Conservation (phyloP, 2,113 vertebrate species). For the Centropus bengalensis region DNA sequence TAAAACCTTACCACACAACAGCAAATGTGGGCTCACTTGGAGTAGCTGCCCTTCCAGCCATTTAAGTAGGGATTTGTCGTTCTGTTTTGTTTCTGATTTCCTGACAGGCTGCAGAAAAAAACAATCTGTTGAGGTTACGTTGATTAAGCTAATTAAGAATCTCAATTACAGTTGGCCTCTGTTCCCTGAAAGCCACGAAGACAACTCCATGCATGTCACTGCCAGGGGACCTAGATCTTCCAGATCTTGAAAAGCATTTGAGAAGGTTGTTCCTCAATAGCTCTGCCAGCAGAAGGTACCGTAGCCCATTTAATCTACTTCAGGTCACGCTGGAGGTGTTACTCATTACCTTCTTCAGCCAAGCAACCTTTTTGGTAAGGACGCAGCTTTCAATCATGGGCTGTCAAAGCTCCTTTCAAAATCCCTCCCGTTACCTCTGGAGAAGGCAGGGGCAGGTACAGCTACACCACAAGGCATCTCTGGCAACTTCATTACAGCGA, state of each 20-base stretch:
- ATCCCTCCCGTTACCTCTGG: neutral
- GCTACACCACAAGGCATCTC: neutral
- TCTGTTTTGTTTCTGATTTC: neutral
- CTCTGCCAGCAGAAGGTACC: neutral
- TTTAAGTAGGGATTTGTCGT: neutral
- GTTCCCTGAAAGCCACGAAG: neutral
- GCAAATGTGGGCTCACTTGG: neutral
- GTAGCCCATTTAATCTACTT: neutral
- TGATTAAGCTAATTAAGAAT: neutral
- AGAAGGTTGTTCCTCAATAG: neutral
- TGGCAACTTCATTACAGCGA: neutral
- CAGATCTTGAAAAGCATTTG: neutral
- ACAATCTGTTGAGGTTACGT: neutral
- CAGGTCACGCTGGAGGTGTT: neutral
- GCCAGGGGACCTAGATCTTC: neutral
- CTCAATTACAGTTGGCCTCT: neutral
- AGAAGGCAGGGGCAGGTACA: neutral
- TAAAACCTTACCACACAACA: neutral
- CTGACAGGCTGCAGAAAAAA: neutral
- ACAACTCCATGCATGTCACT: neutral
- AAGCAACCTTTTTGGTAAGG: neutral
- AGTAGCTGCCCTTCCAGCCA: neutral
- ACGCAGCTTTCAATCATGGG: neutral
- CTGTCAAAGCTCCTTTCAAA: neutral
- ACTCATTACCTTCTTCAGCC: neutral